Evolutionary conservation across 1,140 invertebrate genomes (phyloP).

Genomic region (Sarcophaga bullata): DNA sequence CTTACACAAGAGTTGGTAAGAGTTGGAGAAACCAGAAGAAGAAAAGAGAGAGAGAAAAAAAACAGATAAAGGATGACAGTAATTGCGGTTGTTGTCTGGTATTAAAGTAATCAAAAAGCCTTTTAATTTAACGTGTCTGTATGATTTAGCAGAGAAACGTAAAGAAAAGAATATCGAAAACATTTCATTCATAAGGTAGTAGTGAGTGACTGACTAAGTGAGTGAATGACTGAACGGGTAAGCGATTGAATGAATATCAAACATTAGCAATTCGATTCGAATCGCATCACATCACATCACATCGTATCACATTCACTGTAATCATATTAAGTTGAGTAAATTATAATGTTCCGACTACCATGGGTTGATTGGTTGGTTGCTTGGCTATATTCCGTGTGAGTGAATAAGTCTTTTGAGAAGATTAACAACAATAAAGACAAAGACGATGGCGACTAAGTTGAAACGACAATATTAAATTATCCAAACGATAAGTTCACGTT

Average conservation of each 20-base stretch:
- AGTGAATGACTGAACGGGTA: neutral
- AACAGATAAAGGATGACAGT: neutral
- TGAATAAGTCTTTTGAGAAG: neutral
- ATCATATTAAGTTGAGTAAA: neutral
- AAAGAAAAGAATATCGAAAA: neutral
- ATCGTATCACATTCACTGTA: neutral
- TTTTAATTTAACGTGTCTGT: neutral
- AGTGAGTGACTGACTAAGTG: too few relatives aligned
- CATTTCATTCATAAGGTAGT: slow-evolving; percentile 15
- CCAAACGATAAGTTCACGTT: slow-evolving; percentile 1
- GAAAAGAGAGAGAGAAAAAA: too few relatives aligned
- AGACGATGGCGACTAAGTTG: neutral
- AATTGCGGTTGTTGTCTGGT: neutral
- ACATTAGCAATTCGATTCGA: too few relatives aligned
- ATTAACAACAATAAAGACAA: neutral
- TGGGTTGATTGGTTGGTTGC: too few relatives aligned
- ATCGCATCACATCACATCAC: too few relatives aligned
- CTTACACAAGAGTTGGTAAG: too few relatives aligned
- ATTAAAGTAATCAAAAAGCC: slow-evolving; percentile 12
- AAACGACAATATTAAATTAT: slow-evolving; percentile 10
- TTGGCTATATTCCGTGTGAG: too few relatives aligned
- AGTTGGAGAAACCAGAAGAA: too few relatives aligned
- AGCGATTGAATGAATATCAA: too few relatives aligned
- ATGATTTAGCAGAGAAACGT: neutral
- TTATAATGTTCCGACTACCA: neutral